Evolutionary conservation across 1,140 invertebrate species (phyloP), one percentile per base, ranked within the genome.

Genomic region (Ips typographus): DNA sequence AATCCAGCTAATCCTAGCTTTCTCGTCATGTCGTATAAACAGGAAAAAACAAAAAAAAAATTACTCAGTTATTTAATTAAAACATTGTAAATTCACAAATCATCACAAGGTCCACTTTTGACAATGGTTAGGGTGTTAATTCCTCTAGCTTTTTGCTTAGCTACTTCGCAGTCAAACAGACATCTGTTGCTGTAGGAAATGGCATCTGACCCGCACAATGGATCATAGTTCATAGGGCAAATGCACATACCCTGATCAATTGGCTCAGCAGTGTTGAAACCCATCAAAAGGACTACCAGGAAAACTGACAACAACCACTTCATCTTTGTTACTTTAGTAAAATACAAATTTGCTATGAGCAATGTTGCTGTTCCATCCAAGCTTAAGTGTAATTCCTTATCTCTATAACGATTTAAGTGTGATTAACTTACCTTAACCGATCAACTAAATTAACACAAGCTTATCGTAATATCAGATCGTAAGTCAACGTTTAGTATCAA

Each of bases 181-280:
- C 82, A 83, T 1, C 37, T n/a, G 52, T 80, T 83, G 39, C 74
- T 75, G 68, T 80, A 83, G 4, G 72, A 81, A 0, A 37, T 58
- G 0, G 76, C 77, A 71, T 80, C 76, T 7, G 78, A 78, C 2
- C 75, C 81, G 57, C 82, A 83, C 2, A 82, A 38, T 0, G 82
- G 82, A 2, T 68, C 40, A 55, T 78, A 82, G 36, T 80, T 75
- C 61, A 74, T 77, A 2, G 72, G 61, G 66, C 82, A 83, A 42
- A 42, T 42, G 38, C 2, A 79, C 66, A 62, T 40, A 36, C 56
- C 63, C 38, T 49, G n/a, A 65, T 8, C 39, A 38, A 65, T 38
- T 7, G 38, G 40, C 7, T 56, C n/a, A 36, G 53, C 53, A 36
- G 44, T 3, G n/a, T 56, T n/a, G 22, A 56, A 7, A 38, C 53